These are phyloP conservation scores for Picus viridis DNA, from an alignment of 2,797 vertebrate genomes.

Conservation along the genomic window DNA sequence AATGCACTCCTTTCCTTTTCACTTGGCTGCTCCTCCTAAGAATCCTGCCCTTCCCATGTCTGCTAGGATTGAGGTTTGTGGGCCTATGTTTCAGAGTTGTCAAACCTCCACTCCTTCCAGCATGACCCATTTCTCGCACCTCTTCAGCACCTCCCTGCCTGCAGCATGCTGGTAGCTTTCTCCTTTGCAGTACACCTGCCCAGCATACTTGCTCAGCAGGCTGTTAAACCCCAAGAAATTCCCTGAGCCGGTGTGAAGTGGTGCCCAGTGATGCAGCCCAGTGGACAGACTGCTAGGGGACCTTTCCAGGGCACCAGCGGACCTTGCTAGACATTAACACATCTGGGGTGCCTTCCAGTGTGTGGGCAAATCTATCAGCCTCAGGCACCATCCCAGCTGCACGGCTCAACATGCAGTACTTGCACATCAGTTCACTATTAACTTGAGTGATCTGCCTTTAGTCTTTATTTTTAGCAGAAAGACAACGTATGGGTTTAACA, in stretches of 20 bases:
- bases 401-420: not conserved
- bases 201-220: fast-evolving
- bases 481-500: constrained; percentile 33
- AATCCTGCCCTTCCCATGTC: not conserved
- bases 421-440: not conserved
- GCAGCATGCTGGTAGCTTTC: fast-evolving
- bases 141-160: not conserved
- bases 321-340: fast-evolving
- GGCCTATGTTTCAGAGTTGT: not conserved
- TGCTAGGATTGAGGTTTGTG: fast-evolving
- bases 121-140: fast-evolving
- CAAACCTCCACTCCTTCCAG: not conserved
- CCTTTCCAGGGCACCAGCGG: not conserved
- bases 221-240: fast-evolving
- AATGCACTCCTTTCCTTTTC: not conserved
- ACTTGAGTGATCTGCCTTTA: not conserved
- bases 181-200: too few species aligned
- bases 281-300: not conserved
- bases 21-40: too few species aligned
- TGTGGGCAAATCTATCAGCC: not conserved
- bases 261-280: not conserved
- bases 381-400: not conserved
- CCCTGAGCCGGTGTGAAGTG: not conserved
- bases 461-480: constrained; percentile 27
- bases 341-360: not conserved